Conservation (phyloP, 2,888 invertebrate genomes). For the Sarcophaga caerulescens region DNA sequence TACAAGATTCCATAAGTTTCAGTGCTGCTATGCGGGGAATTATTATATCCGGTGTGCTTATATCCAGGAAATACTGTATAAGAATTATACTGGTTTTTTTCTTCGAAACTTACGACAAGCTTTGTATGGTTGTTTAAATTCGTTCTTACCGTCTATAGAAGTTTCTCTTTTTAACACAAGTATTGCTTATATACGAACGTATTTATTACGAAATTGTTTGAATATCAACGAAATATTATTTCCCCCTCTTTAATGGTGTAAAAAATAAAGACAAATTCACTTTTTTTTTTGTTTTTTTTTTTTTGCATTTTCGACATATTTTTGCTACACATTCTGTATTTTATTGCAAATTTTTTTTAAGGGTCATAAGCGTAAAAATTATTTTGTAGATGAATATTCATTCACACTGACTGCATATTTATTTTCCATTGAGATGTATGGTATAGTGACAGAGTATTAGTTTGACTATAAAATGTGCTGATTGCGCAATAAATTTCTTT, state of each 20-base stretch:
- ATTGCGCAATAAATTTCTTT: conserved; percentile 64
- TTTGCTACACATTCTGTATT: conserved; percentile 50
- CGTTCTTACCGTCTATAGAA: neutral
- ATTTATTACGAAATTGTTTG: conserved; percentile 13
- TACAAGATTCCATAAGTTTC: no score
- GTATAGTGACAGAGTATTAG: conserved; percentile 28
- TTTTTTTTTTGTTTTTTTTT: conserved; percentile 1
- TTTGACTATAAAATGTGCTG: conserved; percentile 73
- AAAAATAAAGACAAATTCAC: conserved; percentile 48
- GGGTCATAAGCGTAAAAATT: conserved; percentile 28
- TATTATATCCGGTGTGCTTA: no score
- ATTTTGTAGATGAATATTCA: neutral
- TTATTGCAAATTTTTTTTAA: conserved; percentile 54
- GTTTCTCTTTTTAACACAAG: neutral
- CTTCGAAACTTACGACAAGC: neutral
- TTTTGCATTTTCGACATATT: conserved; percentile 6
- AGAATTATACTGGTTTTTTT: no score
- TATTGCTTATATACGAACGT: neutral
- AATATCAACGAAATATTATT: conserved; percentile 33
- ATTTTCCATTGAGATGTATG: neutral
- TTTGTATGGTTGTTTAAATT: conserved; percentile 5
- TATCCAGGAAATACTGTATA: no score
- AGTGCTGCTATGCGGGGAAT: no score
- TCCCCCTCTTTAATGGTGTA: conserved; percentile 14
- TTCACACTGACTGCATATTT: neutral